phyloP scores from a whole-genome alignment of 1,140 invertebrate species.

The Drosophila mojavensis region DNA sequence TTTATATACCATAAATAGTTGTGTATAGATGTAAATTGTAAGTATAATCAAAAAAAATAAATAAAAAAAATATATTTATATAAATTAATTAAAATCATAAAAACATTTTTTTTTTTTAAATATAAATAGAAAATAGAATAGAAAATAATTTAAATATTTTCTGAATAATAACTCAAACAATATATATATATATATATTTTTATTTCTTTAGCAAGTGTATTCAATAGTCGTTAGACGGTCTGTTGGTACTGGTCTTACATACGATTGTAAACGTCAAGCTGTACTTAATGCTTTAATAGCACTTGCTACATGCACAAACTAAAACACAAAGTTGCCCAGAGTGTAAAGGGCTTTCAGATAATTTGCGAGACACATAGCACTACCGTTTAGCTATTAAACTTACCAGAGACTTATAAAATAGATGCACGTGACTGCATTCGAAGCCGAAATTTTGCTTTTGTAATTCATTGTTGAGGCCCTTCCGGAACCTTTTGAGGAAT shows the following conservation, averaged over 20 bases:
- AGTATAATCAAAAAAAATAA: no score
- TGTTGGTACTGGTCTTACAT: background rate
- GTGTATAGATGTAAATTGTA: no score
- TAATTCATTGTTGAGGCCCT: conserved; percentile 67
- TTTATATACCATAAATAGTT: no score
- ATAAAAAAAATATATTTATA: no score
- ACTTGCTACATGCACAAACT: conserved; percentile 3
- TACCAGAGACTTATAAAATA: conserved; percentile 79
- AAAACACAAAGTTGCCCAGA: background rate
- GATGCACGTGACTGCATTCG: conserved; percentile 67
- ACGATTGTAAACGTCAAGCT: conserved; percentile 13
- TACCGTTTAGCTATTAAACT: conserved; percentile 25
- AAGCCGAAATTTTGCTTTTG: conserved; percentile 71
- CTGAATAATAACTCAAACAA: no score
- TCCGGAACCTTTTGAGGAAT: conserved; percentile 69
- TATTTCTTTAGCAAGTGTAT: conserved; percentile 5
- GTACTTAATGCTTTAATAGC: conserved; percentile 21
- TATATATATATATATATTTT: no score
- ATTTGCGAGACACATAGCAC: background rate
- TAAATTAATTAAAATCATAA: no score
- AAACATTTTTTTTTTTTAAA: no score
- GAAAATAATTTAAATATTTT: no score
- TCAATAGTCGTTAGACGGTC: background rate
- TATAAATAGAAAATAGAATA: no score
- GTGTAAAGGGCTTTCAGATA: background rate